Percentiles rank a stretch among this genome's conserved stretches.
phyloP scores from a whole-genome alignment of 2,797 vertebrate genomes.

The Gastrophryne carolinensis region DNA sequence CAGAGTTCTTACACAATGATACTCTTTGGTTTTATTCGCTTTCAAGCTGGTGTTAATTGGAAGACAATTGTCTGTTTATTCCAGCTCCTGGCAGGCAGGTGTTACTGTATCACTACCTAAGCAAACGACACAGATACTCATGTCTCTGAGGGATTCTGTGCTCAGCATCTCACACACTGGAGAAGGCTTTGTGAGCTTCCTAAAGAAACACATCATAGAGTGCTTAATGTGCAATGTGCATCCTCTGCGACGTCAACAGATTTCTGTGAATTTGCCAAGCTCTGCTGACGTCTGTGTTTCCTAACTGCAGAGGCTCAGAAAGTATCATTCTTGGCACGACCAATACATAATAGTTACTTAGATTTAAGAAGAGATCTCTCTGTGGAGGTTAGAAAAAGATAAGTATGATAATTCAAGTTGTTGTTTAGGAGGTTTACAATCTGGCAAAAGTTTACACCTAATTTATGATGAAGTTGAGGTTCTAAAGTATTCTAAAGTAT shows the following conservation, averaged over 20 bases:
- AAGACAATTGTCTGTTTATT: conserved; percentile 33
- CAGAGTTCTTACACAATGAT: conserved; percentile 17
- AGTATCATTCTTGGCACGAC: conserved; percentile 2
- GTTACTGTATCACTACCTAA: conserved; percentile 27
- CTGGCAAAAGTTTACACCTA: not conserved
- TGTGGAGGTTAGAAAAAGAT: not conserved
- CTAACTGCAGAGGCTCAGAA: not conserved
- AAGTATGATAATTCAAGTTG: not conserved
- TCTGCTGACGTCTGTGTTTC: conserved; percentile 9
- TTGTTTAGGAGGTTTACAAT: not conserved
- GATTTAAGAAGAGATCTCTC: not conserved
- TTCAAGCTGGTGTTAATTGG: conserved; percentile 28
- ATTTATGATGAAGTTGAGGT: not conserved
- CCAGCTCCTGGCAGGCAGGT: conserved; percentile 28
- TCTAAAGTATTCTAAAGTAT: no score
- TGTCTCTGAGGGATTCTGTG: conserved; percentile 28
- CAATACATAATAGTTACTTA: not conserved
- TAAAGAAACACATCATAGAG: conserved; percentile 27
- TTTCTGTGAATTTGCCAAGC: not conserved
- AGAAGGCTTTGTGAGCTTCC: conserved; percentile 21
- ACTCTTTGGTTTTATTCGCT: conserved; percentile 25
- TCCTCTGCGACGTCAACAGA: conserved; percentile 18
- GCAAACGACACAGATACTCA: conserved; percentile 16
- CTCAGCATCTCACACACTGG: conserved; percentile 26
- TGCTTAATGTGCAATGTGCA: conserved; percentile 30